Evolutionary conservation across 1,140 invertebrate genomes (phyloP).

Genomic region (Solenopsis fugax): DNA sequence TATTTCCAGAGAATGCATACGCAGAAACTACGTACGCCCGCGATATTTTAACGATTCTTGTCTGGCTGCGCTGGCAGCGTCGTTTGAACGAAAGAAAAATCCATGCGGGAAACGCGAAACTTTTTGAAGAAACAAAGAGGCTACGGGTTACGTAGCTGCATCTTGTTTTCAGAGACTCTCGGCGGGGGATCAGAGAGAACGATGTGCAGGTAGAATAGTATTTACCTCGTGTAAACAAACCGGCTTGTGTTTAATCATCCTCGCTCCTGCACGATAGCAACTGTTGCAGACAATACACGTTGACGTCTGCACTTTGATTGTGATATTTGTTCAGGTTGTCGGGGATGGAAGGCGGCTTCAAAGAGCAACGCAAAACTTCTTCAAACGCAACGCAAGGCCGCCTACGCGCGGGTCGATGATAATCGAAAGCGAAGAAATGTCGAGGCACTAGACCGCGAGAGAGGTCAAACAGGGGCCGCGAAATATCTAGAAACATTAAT

Average conservation of each 20-base stretch:
- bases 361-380: conserved; percentile 39
- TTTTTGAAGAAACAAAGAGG: conserved; percentile 59
- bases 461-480: background rate
- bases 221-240: conserved; percentile 60
- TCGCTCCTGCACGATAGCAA: conserved; percentile 43
- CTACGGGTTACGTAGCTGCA: conserved; percentile 9
- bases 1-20: conserved; percentile 41
- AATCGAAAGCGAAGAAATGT: background rate
- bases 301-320: conserved; percentile 53
- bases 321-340: conserved; percentile 51
- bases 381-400: too few relatives aligned
- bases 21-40: conserved; percentile 30
- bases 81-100: conserved; percentile 52
- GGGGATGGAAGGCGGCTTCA: background rate
- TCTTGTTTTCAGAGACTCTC: conserved; percentile 52
- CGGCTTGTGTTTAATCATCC: conserved; percentile 69
- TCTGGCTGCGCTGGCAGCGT: conserved; percentile 8
- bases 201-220: conserved; percentile 17
- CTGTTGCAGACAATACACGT: conserved; percentile 62
- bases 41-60: conserved; percentile 60
- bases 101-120: conserved; percentile 51
- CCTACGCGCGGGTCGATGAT: background rate
- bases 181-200: background rate
- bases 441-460: background rate
- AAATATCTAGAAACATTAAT: conserved; percentile 23